These are phyloP conservation scores for Himalopsyche tibetana DNA, from an alignment of 2,888 invertebrate genomes.

Conservation along the genomic window DNA sequence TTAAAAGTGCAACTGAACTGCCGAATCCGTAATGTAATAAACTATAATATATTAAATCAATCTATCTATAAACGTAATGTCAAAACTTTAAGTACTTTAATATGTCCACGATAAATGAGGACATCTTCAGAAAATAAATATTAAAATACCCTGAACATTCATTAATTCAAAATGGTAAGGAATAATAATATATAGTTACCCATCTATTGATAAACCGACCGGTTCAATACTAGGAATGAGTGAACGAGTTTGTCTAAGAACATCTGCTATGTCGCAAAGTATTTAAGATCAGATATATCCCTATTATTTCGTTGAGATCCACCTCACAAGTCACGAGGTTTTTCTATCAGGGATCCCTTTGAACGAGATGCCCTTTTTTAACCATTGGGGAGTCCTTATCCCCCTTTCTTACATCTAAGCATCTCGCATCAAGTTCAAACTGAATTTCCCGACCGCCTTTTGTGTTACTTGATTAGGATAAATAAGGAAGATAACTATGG, in stretches of 20 bases:
- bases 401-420: conserved; percentile 23
- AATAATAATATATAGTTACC: too few relatives aligned
- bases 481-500: conserved; percentile 33
- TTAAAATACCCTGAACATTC: too few relatives aligned
- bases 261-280: not conserved
- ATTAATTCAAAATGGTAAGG: too few relatives aligned
- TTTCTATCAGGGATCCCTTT: conserved; percentile 21
- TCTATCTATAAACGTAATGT: too few relatives aligned
- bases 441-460: conserved; percentile 3
- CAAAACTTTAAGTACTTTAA: too few relatives aligned
- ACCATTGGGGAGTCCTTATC: conserved; percentile 32
- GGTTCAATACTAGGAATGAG: not conserved
- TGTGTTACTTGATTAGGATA: conserved; percentile 39
- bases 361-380: conserved; percentile 33
- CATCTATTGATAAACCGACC: too few relatives aligned
- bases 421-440: not conserved
- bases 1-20: too few relatives aligned
- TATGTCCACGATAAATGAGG: too few relatives aligned
- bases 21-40: too few relatives aligned
- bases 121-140: too few relatives aligned
- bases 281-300: conserved; percentile 26
- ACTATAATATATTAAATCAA: too few relatives aligned
- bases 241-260: not conserved
- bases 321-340: conserved; percentile 23
- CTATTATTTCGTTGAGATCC: conserved; percentile 40